Evolutionary conservation across 2,888 invertebrate genomes (phyloP), one percentile per base, ranked within the genome.

Genomic region (Nomada fabriciana): DNA sequence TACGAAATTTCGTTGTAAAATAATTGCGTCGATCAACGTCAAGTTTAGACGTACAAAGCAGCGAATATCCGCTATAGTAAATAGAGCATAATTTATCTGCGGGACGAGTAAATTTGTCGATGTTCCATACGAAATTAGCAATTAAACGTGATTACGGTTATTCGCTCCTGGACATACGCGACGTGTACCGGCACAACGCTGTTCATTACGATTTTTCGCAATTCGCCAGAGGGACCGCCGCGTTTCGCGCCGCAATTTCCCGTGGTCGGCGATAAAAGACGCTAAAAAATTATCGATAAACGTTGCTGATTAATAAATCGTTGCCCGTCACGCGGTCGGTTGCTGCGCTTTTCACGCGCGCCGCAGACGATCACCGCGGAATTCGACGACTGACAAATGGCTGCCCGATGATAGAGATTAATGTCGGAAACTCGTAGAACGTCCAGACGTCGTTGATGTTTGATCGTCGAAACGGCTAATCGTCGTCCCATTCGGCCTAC

Each of bases 311-410:
- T 82, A 88, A 88, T 36, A 36, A 36, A 47, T 47, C 47, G 47
- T 47, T 47, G 47, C 47, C 47, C 11, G 15, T 47, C 15, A 47
- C 71, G 60, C 70, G 80, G 36, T 5, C 81, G 86, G 86, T 83
- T 81, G 87, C 79, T 76, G 83, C 71, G 80, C 80, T 83, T 83
- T 85, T 77, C 79, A 63, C 86, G 69, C 52, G 76, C 75, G 77
- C 74, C 76, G 77, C 76, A 74, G 74, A 81, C 80, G 80, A 88
- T 68, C 83, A 80, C 83, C 81, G 63, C 64, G 83, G 83, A 83
- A 88, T 87, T 87, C 87, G 87, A 87, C 86, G 80, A 82, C 80
- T 84, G 87, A 88, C 87, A 86, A 87, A 87, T 84, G 81, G 76
- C 80, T 59, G 69, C 63, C 23, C 75, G 71, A 70, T 84, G 87